phyloP scores from a whole-genome alignment of 2,888 invertebrate species.

The Stegophylla sp. region DNA sequence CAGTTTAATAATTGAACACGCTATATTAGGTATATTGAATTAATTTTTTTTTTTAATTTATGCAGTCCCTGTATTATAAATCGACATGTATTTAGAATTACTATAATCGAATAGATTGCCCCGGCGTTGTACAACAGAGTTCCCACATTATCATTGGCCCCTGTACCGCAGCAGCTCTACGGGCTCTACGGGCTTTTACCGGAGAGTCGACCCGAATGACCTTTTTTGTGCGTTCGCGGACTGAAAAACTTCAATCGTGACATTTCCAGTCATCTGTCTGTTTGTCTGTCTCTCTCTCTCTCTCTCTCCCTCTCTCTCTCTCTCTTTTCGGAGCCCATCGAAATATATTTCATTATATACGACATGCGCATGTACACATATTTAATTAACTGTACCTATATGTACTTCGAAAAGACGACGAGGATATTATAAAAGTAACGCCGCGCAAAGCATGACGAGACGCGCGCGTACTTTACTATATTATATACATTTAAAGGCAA shows the following conservation, averaged over 20 bases:
- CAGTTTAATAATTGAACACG: neutral
- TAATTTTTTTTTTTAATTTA: neutral
- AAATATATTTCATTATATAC: neutral
- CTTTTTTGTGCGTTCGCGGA: constrained; percentile 16
- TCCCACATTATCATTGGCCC: neutral
- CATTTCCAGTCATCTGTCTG: constrained; percentile 19
- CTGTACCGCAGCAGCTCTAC: no score
- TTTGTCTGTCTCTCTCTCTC: neutral
- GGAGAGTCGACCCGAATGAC: constrained; percentile 14
- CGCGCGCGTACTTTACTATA: neutral
- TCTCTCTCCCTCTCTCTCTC: constrained; percentile 2
- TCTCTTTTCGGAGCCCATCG: neutral
- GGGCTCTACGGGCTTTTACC: neutral
- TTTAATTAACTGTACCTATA: neutral
- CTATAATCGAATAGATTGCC: neutral
- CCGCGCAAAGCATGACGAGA: constrained; percentile 1
- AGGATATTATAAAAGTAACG: neutral
- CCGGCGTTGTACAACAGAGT: neutral
- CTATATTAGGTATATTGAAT: neutral
- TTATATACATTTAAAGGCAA: constrained; percentile 1
- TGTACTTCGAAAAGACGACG: neutral
- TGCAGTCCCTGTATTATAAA: neutral
- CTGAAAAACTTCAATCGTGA: constrained; percentile 29
- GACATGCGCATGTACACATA: neutral
- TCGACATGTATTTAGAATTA: neutral